Base-by-base conservation (phyloP, 1,140 invertebrate genomes). In the Condylostylus longicornis region DNA sequence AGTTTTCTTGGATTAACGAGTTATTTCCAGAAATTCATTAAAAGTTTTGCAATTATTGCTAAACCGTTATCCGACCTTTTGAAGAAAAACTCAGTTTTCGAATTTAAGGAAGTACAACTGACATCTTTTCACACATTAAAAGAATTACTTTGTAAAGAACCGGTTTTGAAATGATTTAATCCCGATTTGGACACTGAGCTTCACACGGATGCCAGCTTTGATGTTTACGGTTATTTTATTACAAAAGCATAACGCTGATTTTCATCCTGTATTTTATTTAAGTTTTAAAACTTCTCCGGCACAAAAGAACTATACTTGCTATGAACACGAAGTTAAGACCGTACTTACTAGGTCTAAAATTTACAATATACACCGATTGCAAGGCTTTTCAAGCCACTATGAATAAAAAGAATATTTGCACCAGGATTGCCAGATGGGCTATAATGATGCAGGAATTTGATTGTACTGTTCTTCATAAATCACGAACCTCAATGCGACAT, bases 1-100 rank as follows among this genome's bases (percentile, higher is more conserved):
- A 34, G 47, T 6, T 65, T 64, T 40, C 18, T 28, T 12, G 23
- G 38, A 8, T 18, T 35, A 8, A 55, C 47, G 1, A 47, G 46
- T 37, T 52, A 47, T 34, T 50, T 54, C 20, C 19, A 54, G 3
- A 35, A 55, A n/a, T 63, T 61, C 37, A 21, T 56, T 5, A 19
- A 34, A 4, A 39, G 46, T 5, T 52, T 53, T 33, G 44, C 53
- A 12, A 42, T 33, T 3, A 38, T 49, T 4, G 48, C 53, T 2
- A 43, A 37, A 18, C 53, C 47, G 0, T 39, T 59, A 10, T 18
- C 21, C 2, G 33, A 40, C 18, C 13, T 41, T 4, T 6, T 25
- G 8, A 27, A 23, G 21, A 48, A 51, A 19, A 35, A 49, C 12
- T 32, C 8, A 4, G 23, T 3, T 13, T 41, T 41, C 15, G n/a